phyloP scores from a whole-genome alignment of 2,797 vertebrate species.

The Columba guinea region DNA sequence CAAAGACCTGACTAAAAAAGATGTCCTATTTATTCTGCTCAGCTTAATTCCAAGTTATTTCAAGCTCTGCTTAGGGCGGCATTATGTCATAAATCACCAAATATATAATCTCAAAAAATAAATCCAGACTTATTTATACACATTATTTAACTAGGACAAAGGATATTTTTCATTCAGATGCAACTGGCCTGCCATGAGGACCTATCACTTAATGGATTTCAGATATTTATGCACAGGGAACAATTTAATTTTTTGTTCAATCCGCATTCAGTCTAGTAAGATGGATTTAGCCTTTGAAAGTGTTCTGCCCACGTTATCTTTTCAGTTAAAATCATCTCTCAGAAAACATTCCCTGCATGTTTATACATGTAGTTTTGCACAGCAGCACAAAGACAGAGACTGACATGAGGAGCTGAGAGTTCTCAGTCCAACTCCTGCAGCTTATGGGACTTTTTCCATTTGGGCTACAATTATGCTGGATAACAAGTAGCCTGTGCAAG shows the following conservation, averaged over 20 bases:
- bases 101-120: background rate
- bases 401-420: background rate
- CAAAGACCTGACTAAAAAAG: background rate
- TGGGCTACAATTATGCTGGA: background rate
- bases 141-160: background rate
- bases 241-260: background rate
- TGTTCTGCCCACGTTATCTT: background rate
- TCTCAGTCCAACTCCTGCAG: background rate
- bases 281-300: background rate
- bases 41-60: conserved; percentile 23
- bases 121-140: background rate
- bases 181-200: background rate
- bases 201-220: background rate
- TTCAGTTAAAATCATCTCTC: background rate
- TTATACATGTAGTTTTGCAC: background rate
- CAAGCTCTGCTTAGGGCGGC: background rate
- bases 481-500: background rate
- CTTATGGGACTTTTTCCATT: background rate
- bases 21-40: background rate
- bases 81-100: background rate
- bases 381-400: background rate
- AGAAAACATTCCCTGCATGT: background rate
- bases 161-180: background rate
- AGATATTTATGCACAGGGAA: background rate
- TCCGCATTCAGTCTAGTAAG: background rate